phyloP scores from a whole-genome alignment of 2,113 vertebrate genomes.

The Rhagologus leucostigma region DNA sequence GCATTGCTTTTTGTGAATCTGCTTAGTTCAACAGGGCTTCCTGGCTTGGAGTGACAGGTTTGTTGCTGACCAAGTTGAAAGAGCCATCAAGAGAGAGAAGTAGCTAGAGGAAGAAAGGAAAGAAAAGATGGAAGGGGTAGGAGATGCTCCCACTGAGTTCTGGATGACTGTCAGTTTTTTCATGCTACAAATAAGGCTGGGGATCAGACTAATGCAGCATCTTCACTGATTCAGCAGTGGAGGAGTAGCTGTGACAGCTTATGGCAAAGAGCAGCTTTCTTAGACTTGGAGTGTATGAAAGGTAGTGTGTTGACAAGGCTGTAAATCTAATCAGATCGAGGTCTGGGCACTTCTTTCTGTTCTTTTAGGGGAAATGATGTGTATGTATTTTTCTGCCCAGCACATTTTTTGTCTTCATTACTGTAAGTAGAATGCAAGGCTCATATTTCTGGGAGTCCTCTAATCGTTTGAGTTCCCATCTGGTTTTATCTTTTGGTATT shows the following conservation, averaged over 20 bases:
- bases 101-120: neutral
- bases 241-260: neutral
- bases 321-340: neutral
- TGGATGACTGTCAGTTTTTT: neutral
- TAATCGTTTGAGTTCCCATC: conserved; percentile 15
- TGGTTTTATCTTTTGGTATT: neutral
- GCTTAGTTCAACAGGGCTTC: neutral
- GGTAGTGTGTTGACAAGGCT: neutral
- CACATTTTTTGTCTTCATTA: neutral
- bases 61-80: neutral
- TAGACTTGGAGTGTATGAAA: neutral
- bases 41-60: neutral
- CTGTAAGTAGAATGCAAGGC: neutral
- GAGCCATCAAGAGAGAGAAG: neutral
- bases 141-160: neutral
- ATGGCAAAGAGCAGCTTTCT: neutral
- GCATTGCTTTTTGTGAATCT: neutral
- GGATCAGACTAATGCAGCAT: neutral
- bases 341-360: neutral
- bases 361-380: neutral
- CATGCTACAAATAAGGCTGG: neutral
- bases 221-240: neutral
- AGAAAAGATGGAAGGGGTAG: neutral
- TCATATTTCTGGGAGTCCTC: neutral
- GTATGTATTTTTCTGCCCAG: neutral